Evolutionary conservation across 2,888 invertebrate genomes (phyloP).

Genomic region (Hirtodrosophila duncani): DNA sequence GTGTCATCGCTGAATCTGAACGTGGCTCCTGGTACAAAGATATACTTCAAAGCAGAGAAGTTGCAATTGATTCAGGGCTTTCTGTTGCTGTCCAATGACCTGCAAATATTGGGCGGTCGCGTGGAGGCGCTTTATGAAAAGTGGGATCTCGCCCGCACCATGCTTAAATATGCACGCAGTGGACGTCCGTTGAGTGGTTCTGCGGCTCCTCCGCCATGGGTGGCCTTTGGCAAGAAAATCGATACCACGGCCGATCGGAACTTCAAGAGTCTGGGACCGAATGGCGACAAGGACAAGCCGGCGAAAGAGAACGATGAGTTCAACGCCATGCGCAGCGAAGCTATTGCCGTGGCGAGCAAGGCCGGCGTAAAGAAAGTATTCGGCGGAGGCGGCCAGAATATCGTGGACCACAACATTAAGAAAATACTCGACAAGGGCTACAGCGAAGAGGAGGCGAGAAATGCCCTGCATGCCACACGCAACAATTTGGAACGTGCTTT

Average conservation of each 20-base stretch:
- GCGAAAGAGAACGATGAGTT: conserved; percentile 88
- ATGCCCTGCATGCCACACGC: conserved; percentile 84
- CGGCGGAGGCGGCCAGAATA: conserved; percentile 83
- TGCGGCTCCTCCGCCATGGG: conserved; percentile 94
- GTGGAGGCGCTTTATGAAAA: conserved; percentile 90
- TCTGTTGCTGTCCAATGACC: conserved; percentile 84
- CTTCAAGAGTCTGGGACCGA: conserved; percentile 84
- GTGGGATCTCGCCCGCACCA: conserved; percentile 87
- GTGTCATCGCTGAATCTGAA: conserved; percentile 86
- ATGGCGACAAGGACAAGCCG: conserved; percentile 79
- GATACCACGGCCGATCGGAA: conserved; percentile 81
- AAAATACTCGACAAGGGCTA: conserved; percentile 90
- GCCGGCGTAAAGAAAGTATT: conserved; percentile 82
- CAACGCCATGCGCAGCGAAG: conserved; percentile 92
- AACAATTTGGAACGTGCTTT: conserved; percentile 87
- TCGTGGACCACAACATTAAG: conserved; percentile 87
- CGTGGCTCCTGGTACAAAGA: conserved; percentile 93
- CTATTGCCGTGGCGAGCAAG: conserved; percentile 91
- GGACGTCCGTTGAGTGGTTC: conserved; percentile 79
- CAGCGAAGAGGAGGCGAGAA: conserved; percentile 86
- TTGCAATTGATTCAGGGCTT: conserved; percentile 85
- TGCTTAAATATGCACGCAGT: conserved; percentile 81
- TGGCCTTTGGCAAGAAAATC: conserved; percentile 91
- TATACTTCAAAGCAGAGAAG: conserved; percentile 81
- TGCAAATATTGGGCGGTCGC: conserved; percentile 89